Conservation (phyloP, 2,888 invertebrate species). For the Eristalis pertinax region DNA sequence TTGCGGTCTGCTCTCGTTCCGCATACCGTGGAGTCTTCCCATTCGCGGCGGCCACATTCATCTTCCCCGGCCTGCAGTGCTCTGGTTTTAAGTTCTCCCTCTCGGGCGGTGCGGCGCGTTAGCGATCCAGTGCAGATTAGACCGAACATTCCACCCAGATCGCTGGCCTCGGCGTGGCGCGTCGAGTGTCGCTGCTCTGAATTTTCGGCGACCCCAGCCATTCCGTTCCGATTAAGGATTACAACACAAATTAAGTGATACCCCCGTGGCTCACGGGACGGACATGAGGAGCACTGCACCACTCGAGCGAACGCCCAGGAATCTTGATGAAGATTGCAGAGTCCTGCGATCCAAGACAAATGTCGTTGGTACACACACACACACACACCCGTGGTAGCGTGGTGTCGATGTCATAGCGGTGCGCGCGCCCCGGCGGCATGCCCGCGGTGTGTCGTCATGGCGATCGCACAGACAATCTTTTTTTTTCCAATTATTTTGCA, state of each 20-base stretch:
- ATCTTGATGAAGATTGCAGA: conserved; percentile 65
- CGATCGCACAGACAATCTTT: conserved; percentile 73
- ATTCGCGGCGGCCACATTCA: conserved; percentile 25
- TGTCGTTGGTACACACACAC: conserved; percentile 5
- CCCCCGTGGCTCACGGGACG: not conserved
- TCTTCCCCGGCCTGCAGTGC: conserved; percentile 28
- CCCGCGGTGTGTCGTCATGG: not conserved
- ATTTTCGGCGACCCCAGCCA: conserved; percentile 35
- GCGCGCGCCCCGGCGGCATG: not conserved
- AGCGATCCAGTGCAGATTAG: conserved; percentile 37
- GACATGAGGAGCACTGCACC: not conserved
- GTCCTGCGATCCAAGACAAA: conserved; percentile 47
- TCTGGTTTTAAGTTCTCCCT: conserved; percentile 48
- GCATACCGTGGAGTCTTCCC: conserved; percentile 47
- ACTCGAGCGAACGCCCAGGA: conserved; percentile 29
- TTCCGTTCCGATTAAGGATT: conserved; percentile 38
- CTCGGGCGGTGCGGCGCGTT: not conserved
- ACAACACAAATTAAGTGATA: conserved; percentile 50
- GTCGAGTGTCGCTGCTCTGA: conserved; percentile 17
- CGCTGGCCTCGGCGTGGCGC: conserved; percentile 18
- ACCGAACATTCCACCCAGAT: conserved; percentile 27
- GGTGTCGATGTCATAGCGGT: conserved; percentile 38
- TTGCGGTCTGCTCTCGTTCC: conserved; percentile 60
- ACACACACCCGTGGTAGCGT: no score
- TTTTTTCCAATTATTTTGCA: conserved; percentile 78